Conservation (phyloP, 2,888 invertebrate genomes). For the Epinotia demarniana region DNA sequence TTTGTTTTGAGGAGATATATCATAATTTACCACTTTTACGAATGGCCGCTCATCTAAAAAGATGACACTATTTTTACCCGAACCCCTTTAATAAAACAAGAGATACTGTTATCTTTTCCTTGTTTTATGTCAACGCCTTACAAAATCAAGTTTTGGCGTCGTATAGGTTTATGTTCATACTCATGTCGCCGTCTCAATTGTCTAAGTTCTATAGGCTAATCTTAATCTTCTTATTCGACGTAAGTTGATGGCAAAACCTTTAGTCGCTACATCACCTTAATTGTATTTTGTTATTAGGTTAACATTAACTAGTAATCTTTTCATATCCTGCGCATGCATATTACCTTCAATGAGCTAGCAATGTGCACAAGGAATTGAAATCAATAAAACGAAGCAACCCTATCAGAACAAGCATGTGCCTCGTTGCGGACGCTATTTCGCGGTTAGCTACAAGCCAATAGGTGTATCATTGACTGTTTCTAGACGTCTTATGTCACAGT, state of each 20-base stretch:
- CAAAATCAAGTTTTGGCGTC: background rate
- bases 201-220: background rate
- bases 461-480: conserved; percentile 21
- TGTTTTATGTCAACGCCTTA: background rate
- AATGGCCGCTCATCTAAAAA: too few species aligned
- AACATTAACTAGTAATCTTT: background rate
- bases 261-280: background rate
- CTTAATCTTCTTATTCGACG: too few species aligned
- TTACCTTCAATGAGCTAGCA: background rate
- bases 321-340: background rate
- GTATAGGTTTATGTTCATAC: too few species aligned
- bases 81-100: too few species aligned
- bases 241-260: too few species aligned
- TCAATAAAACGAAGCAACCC: conserved; percentile 20
- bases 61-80: too few species aligned
- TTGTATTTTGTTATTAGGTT: background rate
- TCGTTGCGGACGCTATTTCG: conserved; percentile 53
- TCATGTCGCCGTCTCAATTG: background rate
- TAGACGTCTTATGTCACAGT: conserved; percentile 17
- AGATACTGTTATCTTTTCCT: too few species aligned
- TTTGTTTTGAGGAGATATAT: too few species aligned
- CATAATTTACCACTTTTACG: too few species aligned
- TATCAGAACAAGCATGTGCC: conserved; percentile 34
- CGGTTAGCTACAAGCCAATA: conserved; percentile 52
- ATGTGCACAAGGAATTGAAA: conserved; percentile 2